These are phyloP conservation scores for Montipora cactus DNA, from an alignment of 64 coral and sea anemone species.

Conservation along the genomic window DNA sequence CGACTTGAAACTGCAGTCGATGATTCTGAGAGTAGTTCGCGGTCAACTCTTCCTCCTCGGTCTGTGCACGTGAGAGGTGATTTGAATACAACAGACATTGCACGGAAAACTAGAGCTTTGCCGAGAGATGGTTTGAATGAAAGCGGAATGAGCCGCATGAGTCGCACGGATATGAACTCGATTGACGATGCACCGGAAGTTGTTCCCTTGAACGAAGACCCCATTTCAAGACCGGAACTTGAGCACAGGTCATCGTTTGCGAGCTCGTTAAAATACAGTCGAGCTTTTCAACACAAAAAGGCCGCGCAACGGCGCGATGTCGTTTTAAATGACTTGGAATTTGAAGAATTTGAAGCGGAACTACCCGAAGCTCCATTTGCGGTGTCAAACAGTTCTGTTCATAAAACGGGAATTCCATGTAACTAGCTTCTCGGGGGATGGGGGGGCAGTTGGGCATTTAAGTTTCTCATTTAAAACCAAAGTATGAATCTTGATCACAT, in stretches of 20 bases:
- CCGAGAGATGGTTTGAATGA: not conserved
- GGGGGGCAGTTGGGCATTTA: too few species aligned
- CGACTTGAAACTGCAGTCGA: not conserved
- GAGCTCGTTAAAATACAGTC: conserved; percentile 59
- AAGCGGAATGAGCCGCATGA: not conserved
- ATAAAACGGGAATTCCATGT: conserved; percentile 10
- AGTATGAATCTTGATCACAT: too few species aligned
- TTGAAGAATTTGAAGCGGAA: conserved; percentile 36
- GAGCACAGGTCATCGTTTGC: conserved; percentile 30
- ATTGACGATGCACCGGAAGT: not conserved
- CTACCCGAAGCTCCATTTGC: not conserved
- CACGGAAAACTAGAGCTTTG: not conserved
- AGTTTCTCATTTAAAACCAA: too few species aligned
- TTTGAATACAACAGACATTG: not conserved
- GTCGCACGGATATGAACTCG: not conserved
- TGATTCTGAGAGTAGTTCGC: not conserved
- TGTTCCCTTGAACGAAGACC: not conserved
- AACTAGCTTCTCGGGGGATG: not conserved
- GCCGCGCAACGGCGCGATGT: not conserved
- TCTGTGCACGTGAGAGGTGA: not conserved
- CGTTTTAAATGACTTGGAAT: conserved; percentile 31
- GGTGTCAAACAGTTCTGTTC: not conserved
- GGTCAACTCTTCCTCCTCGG: not conserved
- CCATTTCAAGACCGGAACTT: not conserved
- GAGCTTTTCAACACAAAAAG: conserved; percentile 38